These are phyloP conservation scores for Idaea straminata DNA, from an alignment of 2,888 invertebrate genomes.

Conservation along the genomic window DNA sequence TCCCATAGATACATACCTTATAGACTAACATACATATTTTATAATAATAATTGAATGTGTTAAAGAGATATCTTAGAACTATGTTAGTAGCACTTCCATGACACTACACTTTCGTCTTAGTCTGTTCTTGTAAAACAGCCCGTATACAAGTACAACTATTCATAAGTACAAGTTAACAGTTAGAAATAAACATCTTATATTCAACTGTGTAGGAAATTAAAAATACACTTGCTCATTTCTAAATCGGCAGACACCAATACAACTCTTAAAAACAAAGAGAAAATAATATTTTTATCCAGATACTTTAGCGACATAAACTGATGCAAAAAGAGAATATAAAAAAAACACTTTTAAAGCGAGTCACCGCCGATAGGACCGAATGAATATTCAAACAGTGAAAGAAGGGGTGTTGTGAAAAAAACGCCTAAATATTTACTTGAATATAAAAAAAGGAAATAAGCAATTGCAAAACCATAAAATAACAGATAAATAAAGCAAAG, in stretches of 20 bases:
- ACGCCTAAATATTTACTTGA: slow-evolving; percentile 54
- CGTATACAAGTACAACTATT: no score
- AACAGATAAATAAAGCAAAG: slow-evolving; percentile 70
- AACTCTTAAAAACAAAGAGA: neutral
- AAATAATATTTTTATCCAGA: slow-evolving; percentile 39
- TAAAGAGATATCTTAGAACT: no score
- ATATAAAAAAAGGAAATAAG: slow-evolving; percentile 46
- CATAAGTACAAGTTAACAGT: neutral
- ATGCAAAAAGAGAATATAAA: slow-evolving; percentile 56
- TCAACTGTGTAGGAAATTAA: neutral
- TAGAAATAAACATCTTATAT: neutral
- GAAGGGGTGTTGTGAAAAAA: slow-evolving; percentile 67
- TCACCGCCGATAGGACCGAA: slow-evolving; percentile 70
- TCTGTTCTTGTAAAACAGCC: no score
- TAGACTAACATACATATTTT: no score
- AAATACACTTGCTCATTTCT: neutral
- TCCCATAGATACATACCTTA: no score
- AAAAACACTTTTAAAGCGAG: slow-evolving; percentile 66
- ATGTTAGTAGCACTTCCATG: no score
- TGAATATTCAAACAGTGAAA: slow-evolving; percentile 74
- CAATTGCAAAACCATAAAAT: slow-evolving; percentile 72
- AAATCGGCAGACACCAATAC: neutral
- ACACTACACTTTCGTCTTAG: no score
- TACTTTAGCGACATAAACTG: slow-evolving; percentile 56
- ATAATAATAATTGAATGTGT: no score